These are phyloP conservation scores for Yponomeuta cagnagella DNA, from an alignment of 2,888 invertebrate species.

Conservation along the genomic window DNA sequence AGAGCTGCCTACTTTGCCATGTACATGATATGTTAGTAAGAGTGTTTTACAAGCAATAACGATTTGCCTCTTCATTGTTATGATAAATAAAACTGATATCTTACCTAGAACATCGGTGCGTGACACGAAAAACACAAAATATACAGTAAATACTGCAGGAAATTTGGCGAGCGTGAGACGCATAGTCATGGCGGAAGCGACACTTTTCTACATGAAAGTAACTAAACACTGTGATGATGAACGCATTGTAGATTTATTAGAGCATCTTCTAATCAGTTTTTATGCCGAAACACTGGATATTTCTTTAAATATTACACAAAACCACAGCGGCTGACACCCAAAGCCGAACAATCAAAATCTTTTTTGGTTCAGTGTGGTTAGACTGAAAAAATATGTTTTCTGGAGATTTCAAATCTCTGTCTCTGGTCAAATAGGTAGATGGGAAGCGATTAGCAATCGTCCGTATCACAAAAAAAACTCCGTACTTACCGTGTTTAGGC, in stretches of 20 bases:
- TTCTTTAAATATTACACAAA: constrained; percentile 57
- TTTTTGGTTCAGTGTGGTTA: background rate
- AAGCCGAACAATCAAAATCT: constrained; percentile 68
- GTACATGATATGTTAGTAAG: background rate
- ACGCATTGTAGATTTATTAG: constrained; percentile 53
- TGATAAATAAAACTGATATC: constrained; percentile 29
- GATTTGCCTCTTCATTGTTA: constrained; percentile 16
- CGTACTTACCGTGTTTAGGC: too few species aligned
- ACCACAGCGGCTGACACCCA: constrained; percentile 70
- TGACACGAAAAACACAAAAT: constrained; percentile 62
- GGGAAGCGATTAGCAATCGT: too few species aligned
- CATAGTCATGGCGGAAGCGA: constrained; percentile 72
- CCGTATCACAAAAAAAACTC: too few species aligned
- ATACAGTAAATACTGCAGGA: constrained; percentile 57
- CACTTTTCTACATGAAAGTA: constrained; percentile 52
- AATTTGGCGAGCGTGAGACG: constrained; percentile 54
- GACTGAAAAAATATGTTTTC: background rate
- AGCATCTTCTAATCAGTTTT: constrained; percentile 57
- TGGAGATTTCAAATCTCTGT: background rate
- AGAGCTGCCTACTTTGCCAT: background rate
- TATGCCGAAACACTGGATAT: constrained; percentile 49
- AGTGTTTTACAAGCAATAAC: constrained; percentile 15
- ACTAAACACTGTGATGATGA: constrained; percentile 41
- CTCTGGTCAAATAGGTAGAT: too few species aligned
- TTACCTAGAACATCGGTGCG: constrained; percentile 61